Evolutionary conservation across 2,888 invertebrate species (phyloP), one percentile per base, ranked within the genome.

Genomic region (Drosophila tripunctata): DNA sequence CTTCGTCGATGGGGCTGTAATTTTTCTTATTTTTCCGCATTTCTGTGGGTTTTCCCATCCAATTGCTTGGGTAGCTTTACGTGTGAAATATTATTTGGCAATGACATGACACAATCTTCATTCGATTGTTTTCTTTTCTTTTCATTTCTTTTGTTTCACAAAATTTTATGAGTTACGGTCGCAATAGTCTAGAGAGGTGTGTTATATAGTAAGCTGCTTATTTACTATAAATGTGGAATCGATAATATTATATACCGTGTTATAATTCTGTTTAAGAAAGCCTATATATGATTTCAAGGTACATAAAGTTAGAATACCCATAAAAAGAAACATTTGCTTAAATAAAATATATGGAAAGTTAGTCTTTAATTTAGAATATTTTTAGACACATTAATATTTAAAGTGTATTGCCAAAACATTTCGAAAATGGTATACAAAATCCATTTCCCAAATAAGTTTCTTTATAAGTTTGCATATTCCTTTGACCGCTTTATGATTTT

Each of bases 1-100:
- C n/a, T 4, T 7, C 33, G 17, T 19, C n/a, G n/a, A n/a, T 41
- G 22, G 4, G 54, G 30, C 55, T 45, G 76, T 55, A 57, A 75
- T 74, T 68, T 79, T 79, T 63, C 79, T 72, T 66, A 69, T 69
- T 75, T 73, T 69, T 78, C 70, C 70, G 51, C 54, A 68, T 75
- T 74, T 66, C 56, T 69, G 68, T 73, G 57, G 77, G 45, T 65
- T 62, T 45, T 51, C 12, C 30, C 38, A 27, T 43, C 41, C 27
- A 35, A 40, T 41, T 52, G 58, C 45, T 48, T 55, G 48, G 52
- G 45, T 58, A 66, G 75, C 62, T 70, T 56, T 57, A 63, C 58
- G 67, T 67, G 61, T 73, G 77, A 83, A 77, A 70, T 71, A 83
- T 83, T 77, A 73, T 83, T 73, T 70, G 58, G 65, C 80, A 76